Conservation (phyloP, 2,113 vertebrate species). For the Mustelus asterias region DNA sequence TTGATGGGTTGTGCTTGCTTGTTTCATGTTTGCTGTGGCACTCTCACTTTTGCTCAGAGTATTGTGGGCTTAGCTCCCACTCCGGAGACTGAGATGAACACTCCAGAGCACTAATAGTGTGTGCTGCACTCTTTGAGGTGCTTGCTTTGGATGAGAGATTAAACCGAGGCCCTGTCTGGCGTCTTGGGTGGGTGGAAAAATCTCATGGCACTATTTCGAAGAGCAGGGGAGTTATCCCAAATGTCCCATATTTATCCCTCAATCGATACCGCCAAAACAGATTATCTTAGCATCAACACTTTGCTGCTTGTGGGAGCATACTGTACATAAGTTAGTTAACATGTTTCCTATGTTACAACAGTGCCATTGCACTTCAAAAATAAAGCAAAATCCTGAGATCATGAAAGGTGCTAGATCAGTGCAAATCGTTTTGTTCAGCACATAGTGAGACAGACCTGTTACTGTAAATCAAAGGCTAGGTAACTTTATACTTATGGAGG, state of each 20-base stretch:
- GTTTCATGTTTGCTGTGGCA: neutral
- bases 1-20: neutral
- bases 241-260: neutral
- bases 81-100: neutral
- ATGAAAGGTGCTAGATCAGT: neutral
- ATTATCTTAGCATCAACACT: neutral
- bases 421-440: neutral
- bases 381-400: neutral
- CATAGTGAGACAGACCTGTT: too few relatives aligned
- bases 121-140: neutral
- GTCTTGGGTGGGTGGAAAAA: neutral
- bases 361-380: neutral
- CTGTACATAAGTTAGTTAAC: neutral
- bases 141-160: neutral
- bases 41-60: neutral
- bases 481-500: too few relatives aligned
- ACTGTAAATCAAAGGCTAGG: too few relatives aligned
- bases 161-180: neutral
- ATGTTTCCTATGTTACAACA: neutral
- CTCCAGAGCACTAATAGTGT: neutral
- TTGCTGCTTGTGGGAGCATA: neutral
- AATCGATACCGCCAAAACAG: neutral
- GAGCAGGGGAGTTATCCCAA: neutral
- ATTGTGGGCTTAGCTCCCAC: neutral
- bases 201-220: neutral